These are phyloP conservation scores for Peromyscus melanophrys DNA, from an alignment of 2,797 vertebrate species.

Conservation along the genomic window DNA sequence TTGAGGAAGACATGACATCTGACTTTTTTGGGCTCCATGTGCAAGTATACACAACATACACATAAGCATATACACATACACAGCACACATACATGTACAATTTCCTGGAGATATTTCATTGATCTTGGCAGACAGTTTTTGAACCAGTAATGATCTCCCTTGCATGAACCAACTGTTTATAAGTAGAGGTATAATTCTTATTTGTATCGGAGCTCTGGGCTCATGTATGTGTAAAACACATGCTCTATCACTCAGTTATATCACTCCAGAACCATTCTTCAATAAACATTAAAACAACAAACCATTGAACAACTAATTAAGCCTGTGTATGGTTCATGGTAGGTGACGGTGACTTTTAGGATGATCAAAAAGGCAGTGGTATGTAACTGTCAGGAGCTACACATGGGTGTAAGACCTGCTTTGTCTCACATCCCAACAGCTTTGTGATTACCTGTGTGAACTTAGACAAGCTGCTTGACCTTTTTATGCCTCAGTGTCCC, in stretches of 20 bases:
- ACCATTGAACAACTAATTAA: conserved; percentile 25
- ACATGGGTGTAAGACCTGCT: neutral
- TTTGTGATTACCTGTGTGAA: conserved; percentile 24
- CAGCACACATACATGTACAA: neutral
- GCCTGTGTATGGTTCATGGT: neutral
- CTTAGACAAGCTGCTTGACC: neutral
- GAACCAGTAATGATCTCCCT: neutral
- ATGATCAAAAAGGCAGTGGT: neutral
- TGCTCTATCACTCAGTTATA: neutral
- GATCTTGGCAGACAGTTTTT: neutral
- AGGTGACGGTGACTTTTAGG: neutral
- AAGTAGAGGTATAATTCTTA: neutral
- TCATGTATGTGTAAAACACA: neutral
- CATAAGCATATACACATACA: neutral
- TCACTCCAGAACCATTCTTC: neutral
- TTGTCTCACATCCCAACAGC: neutral
- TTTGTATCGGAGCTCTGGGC: neutral
- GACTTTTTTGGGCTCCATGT: neutral
- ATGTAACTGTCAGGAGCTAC: neutral
- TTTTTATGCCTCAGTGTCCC: conserved; percentile 22
- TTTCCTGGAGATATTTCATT: neutral
- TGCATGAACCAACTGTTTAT: neutral
- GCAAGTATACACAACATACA: neutral
- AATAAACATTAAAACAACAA: conserved; percentile 36
- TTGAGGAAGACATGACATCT: neutral